Evolutionary conservation across 2,113 vertebrate species (phyloP).

Genomic region (Hyperoodon ampullatus): DNA sequence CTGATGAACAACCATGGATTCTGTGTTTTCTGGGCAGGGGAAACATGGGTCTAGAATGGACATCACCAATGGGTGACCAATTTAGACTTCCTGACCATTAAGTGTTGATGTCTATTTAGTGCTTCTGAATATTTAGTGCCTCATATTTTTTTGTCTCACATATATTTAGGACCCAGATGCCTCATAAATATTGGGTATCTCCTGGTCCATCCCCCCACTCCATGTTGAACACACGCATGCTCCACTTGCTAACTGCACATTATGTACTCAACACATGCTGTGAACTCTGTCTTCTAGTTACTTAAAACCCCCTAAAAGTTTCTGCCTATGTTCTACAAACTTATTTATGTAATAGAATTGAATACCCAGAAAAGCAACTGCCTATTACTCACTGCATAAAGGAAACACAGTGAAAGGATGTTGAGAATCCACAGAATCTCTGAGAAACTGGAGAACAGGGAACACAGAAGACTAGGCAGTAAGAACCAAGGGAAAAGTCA

Average conservation of each 20-base stretch:
- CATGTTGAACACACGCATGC: no score
- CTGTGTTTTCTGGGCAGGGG: not conserved
- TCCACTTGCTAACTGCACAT: no score
- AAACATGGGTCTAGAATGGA: not conserved
- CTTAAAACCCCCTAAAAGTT: not conserved
- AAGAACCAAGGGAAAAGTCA: not conserved
- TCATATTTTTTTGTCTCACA: not conserved
- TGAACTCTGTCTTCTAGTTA: not conserved
- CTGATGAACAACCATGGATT: rapidly evolving
- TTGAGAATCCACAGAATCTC: not conserved
- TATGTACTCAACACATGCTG: no score
- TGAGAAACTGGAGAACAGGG: not conserved
- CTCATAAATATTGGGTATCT: not conserved
- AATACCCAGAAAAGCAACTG: not conserved
- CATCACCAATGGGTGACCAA: not conserved
- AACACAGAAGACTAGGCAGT: not conserved
- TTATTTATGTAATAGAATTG: not conserved
- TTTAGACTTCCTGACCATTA: not conserved
- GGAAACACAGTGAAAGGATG: not conserved
- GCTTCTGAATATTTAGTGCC: not conserved
- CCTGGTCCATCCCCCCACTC: not conserved
- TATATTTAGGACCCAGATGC: no score
- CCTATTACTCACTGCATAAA: not conserved
- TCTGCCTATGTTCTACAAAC: not conserved
- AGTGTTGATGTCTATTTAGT: not conserved